These are phyloP conservation scores for Sternotherus odoratus DNA, from an alignment of 2,797 vertebrate genomes.

Conservation along the genomic window DNA sequence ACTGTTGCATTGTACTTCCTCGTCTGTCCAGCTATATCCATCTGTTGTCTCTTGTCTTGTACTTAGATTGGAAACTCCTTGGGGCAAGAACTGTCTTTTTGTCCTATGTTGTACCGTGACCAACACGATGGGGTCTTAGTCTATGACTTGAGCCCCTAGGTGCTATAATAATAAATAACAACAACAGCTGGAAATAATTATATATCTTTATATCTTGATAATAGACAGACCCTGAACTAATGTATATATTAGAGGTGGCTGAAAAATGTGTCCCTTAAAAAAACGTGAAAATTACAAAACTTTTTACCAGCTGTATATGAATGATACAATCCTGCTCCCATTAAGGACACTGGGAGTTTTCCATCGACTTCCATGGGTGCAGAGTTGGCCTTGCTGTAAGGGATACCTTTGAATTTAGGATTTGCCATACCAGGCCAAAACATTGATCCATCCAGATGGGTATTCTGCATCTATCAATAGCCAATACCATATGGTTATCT, in stretches of 20 bases:
- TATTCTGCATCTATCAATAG: not conserved
- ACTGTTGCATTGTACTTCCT: too few relatives aligned
- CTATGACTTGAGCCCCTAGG: not conserved
- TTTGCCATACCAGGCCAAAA: not conserved
- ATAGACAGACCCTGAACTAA: not conserved
- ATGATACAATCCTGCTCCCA: not conserved
- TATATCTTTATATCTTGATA: not conserved
- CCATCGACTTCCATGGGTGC: rapidly evolving
- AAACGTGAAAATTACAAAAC: not conserved
- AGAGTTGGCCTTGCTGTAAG: not conserved
- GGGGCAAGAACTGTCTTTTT: too few relatives aligned
- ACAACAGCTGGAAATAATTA: not conserved
- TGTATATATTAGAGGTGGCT: not conserved
- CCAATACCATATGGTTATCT: rapidly evolving
- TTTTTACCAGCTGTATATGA: not conserved
- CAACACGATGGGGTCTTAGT: not conserved
- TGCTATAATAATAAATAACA: not conserved
- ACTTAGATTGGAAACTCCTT: not conserved
- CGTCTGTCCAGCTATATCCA: not conserved
- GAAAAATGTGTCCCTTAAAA: not conserved
- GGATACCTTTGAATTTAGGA: not conserved
- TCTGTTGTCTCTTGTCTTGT: not conserved
- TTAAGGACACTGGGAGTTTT: not conserved
- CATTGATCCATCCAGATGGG: rapidly evolving
- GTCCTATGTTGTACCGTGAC: too few relatives aligned